Base-by-base conservation (phyloP, 2,888 invertebrate species). In the Panzeria rudis region DNA sequence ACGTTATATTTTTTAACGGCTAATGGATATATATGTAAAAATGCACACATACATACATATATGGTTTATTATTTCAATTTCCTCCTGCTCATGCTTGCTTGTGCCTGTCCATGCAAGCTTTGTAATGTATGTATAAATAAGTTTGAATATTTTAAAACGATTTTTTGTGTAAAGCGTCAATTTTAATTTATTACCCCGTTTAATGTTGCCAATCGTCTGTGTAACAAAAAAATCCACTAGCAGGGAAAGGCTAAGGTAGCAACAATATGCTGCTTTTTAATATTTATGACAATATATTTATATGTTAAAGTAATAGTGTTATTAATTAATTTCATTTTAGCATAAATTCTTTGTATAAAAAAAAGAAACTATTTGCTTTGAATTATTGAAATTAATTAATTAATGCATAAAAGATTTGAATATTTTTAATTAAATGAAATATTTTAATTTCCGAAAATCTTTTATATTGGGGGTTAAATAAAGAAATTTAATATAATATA, bases 131-230 rank as follows among this genome's bases (percentile, higher is more conserved):
- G 11, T 20, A 5, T 29, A 5, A 4, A 47, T 44, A 44, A 56
- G 44, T 72, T 50, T n/a, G 29, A 62, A 38, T 41, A 77, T 81
- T 61, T 83, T 66, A 56, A 82, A 85, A 75, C 75, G 86, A 72
- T 78, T 86, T 84, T 76, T 62, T 82, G 59, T 86, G 79, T 80
- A 76, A 82, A 69, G 66, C 64, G 86, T 87, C 87, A 86, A 85
- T 87, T 85, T 87, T 86, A 86, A 87, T 87, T 86, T 86, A 87
- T 86, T 86, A 84, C 64, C 29, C 54, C 71, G 64, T 56, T 84
- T 54, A 56, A 41, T 23, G 54, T 20, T 76, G 61, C 64, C 29
- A 62, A 47, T 44, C 78, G 59, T 23, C 23, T 17, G 54, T 64
- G n/a, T 23, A 9, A 11, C 9, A 17, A 20, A 38, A 20, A 68